A percentile compares a stretch with the other conserved stretches of the same genome.
Evolutionary conservation across 2,888 invertebrate genomes (phyloP).

Genomic region (Pterostichus niger): DNA sequence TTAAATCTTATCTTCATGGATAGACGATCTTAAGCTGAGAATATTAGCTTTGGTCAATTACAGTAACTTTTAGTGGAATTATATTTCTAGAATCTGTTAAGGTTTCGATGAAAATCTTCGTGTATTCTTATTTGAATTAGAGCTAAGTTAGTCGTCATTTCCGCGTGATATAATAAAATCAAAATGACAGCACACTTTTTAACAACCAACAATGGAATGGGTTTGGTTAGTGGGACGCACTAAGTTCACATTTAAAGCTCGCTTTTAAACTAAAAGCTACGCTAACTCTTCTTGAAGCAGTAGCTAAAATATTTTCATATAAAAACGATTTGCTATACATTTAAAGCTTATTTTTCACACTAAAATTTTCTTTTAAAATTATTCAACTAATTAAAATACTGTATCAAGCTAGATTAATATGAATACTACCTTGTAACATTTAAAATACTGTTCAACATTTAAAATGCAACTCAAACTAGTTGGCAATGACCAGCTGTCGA

Average conservation of each 20-base stretch:
- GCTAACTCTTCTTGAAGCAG: conserved; percentile 15
- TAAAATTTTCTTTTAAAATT: conserved; percentile 39
- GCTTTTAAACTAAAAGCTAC: conserved; percentile 30
- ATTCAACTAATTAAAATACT: conserved; percentile 25
- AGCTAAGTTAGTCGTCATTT: too few species aligned
- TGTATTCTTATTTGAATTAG: too few species aligned
- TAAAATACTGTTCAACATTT: conserved; percentile 46
- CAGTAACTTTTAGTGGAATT: too few species aligned
- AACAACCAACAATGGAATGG: conserved; percentile 51
- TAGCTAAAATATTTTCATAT: conserved; percentile 20
- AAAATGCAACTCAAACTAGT: conserved; percentile 35
- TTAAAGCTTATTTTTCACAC: conserved; percentile 31
- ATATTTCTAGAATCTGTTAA: too few species aligned
- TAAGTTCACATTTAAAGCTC: conserved; percentile 45
- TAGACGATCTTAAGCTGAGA: too few species aligned
- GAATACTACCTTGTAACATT: conserved; percentile 41
- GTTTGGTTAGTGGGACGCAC: conserved; percentile 41
- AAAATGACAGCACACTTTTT: conserved; percentile 25
- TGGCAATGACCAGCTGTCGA: conserved; percentile 3
- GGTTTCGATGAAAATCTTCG: too few species aligned
- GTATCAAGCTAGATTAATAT: conserved; percentile 10
- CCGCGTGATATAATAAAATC: conserved; percentile 1
- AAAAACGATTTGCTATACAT: conserved; percentile 32
- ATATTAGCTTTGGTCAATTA: too few species aligned
- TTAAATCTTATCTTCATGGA: too few species aligned